Percentiles rank a stretch among this genome's conserved stretches.
phyloP scores from a whole-genome alignment of 2,888 invertebrate species.

The Mesorhabditis sp. region DNA sequence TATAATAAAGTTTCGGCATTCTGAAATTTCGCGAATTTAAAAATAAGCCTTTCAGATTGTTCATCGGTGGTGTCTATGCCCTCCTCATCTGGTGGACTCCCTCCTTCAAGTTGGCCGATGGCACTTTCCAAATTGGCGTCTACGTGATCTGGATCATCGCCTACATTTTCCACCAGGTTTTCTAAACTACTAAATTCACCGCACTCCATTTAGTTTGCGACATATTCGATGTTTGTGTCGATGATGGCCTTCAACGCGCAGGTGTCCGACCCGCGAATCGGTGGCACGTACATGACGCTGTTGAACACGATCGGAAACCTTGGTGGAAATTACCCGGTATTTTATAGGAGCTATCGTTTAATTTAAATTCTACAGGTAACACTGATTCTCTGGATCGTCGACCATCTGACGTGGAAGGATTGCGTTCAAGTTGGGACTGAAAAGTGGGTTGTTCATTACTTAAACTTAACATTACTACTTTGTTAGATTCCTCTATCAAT shows the following conservation, averaged over 20 bases:
- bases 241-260: slow-evolving; percentile 96
- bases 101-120: slow-evolving; percentile 68
- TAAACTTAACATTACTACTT: neutral
- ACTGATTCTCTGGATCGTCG: slow-evolving; percentile 48
- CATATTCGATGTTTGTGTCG: slow-evolving; percentile 94
- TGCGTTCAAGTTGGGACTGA: slow-evolving; percentile 29
- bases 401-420: slow-evolving; percentile 55
- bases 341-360: neutral
- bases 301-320: slow-evolving; percentile 91
- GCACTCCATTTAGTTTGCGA: slow-evolving; percentile 72
- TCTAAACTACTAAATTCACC: neutral
- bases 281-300: slow-evolving; percentile 96
- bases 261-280: slow-evolving; percentile 90
- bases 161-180: slow-evolving; percentile 85
- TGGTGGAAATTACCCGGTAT: slow-evolving; percentile 92
- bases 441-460: slow-evolving; percentile 14
- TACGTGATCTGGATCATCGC: slow-evolving; percentile 74
- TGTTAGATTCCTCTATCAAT: slow-evolving; percentile 49
- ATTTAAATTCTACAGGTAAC: slow-evolving; percentile 29
- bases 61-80: slow-evolving; percentile 80
- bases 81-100: slow-evolving; percentile 82
- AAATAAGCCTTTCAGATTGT: slow-evolving; percentile 65
- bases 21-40: neutral
- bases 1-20: neutral
- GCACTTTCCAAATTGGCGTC: slow-evolving; percentile 62